phyloP scores from a whole-genome alignment of 2,113 vertebrate genomes.

The Pelobates fuscus region DNA sequence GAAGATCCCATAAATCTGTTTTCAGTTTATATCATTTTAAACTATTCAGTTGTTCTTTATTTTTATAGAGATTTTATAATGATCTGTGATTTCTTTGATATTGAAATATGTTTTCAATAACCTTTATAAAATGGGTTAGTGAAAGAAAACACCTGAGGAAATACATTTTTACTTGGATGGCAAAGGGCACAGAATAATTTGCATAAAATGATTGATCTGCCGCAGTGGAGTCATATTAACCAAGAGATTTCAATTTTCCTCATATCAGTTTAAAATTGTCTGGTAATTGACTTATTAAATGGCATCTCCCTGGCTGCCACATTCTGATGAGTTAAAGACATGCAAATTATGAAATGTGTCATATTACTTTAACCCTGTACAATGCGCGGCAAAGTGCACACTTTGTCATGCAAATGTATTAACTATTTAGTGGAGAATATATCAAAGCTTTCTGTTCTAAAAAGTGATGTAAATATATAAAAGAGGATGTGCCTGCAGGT shows the following conservation, averaged over 20 bases:
- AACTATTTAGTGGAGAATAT: too few species aligned
- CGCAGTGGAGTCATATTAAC: not conserved
- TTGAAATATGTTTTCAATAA: not conserved
- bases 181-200: not conserved
- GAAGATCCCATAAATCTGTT: too few species aligned
- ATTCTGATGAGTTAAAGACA: not conserved
- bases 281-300: conserved; percentile 4
- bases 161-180: not conserved
- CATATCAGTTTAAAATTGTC: not conserved
- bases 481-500: too few species aligned
- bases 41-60: too few species aligned
- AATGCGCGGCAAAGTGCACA: not conserved
- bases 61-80: too few species aligned
- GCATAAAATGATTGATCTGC: conserved; percentile 1
- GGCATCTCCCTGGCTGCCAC: not conserved
- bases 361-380: not conserved
- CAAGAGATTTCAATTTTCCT: not conserved
- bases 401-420: too few species aligned
- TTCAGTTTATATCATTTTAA: too few species aligned
- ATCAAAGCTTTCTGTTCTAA: too few species aligned
- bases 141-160: not conserved
- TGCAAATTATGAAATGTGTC: not conserved
- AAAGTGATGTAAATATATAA: too few species aligned
- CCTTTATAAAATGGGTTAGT: not conserved
- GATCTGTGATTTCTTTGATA: too few species aligned